Evolutionary conservation across 2,113 vertebrate species (phyloP).

Genomic region (Glaucomys volans): DNA sequence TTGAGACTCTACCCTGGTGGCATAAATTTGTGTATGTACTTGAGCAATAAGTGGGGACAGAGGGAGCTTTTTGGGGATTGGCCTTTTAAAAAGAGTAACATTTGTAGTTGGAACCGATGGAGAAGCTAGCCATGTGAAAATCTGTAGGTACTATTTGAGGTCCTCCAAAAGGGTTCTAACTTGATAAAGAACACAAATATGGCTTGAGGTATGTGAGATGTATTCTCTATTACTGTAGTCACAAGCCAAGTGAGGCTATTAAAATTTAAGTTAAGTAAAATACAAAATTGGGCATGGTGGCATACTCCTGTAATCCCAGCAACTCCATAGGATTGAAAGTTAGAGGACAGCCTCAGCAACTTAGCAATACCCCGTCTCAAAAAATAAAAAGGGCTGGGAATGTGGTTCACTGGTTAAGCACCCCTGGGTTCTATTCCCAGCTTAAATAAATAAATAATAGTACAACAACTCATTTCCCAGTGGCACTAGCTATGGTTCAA

Average conservation of each 20-base stretch:
- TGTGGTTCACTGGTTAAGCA: not conserved
- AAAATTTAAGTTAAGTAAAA: not conserved
- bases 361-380: not conserved
- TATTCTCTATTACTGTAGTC: not conserved
- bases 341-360: not conserved
- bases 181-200: not conserved
- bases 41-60: no score
- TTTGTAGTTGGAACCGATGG: not conserved
- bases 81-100: not conserved
- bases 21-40: no score
- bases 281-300: not conserved
- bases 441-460: no score
- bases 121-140: not conserved
- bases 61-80: not conserved
- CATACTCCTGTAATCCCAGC: not conserved
- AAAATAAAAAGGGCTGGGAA: not conserved
- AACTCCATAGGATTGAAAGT: not conserved
- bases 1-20: no score
- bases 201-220: not conserved
- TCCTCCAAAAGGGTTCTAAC: not conserved
- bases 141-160: not conserved
- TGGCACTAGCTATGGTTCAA: not conserved
- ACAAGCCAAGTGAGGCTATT: not conserved
- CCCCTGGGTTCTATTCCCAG: not conserved
- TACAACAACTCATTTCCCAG: not conserved